Conservation (phyloP, 2,888 invertebrate genomes). For the Cephus runcator region DNA sequence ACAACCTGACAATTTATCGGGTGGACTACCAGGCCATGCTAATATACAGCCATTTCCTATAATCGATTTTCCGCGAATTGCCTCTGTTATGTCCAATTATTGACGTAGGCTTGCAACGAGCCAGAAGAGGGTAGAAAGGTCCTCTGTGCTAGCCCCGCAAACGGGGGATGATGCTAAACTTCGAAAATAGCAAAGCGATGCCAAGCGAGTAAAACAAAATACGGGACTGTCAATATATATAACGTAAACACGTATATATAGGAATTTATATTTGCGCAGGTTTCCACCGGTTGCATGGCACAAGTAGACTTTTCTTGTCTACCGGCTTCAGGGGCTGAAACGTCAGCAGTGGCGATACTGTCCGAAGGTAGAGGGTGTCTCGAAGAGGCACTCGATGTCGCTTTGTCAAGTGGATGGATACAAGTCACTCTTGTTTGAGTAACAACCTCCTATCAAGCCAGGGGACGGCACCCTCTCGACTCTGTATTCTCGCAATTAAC, state of each 20-base stretch:
- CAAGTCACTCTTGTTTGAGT: constrained; percentile 35
- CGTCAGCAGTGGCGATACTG: background rate
- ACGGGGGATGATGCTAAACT: background rate
- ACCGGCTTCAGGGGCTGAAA: background rate
- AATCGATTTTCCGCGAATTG: constrained; percentile 60
- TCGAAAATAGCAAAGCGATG: background rate
- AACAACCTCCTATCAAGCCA: constrained; percentile 10
- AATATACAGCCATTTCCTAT: constrained; percentile 50
- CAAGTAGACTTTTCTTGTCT: background rate
- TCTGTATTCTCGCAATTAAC: constrained; percentile 32
- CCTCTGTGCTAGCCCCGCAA: background rate
- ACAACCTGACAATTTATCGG: background rate
- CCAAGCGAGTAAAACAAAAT: too few species aligned
- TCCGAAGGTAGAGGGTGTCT: background rate
- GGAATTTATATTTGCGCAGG: background rate
- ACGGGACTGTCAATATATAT: background rate
- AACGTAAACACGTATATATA: background rate
- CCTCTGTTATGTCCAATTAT: constrained; percentile 61
- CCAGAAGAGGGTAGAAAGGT: background rate
- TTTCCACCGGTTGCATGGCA: background rate
- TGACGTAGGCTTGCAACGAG: constrained; percentile 47
- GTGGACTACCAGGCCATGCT: background rate
- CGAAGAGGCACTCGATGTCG: constrained; percentile 28
- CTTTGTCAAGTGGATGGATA: constrained; percentile 31
- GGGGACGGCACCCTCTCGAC: background rate